Evolutionary conservation across 1,140 invertebrate genomes (phyloP), one percentile per base, ranked within the genome.

Genomic region (Nasonia longicornis): DNA sequence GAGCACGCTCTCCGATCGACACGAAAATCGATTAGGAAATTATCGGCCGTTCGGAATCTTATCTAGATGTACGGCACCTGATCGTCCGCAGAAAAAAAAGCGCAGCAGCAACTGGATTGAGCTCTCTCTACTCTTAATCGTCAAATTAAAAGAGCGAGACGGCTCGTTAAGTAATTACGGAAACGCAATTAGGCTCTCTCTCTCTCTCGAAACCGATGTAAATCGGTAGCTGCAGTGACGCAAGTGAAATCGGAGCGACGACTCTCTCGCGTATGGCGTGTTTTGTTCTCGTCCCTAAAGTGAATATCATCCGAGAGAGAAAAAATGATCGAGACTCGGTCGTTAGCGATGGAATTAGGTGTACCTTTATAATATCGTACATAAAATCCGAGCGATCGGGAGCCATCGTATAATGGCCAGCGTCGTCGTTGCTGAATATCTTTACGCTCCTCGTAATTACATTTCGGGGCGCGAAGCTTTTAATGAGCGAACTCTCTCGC

Each of bases 61-160:
- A 58, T 12, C 66, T 2, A 10, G 31, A 22, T 42, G 74, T 10
- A 16, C 20, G 16, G n/a, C 58, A 16, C 10, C 64, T 67, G n/a
- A 26, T 26, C 31, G 4, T 35, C 64, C 12, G 3, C 14, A 72
- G 71, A 26, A 38, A 26, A 26, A 69, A 69, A 35, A 38, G 35
- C 38, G 38, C 38, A 42, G 6, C 8, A 42, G 38, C 8, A 38
- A 8, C 35, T 2, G 52, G 26, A n/a, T 22, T 16, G 77, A 58
- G 48, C 38, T 10, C 26, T 71, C 35, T 42, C 38, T 10, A 20
- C 72, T 75, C 69, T 75, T 80, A 75, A 73, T 80, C 29, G 72
- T 45, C 26, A 64, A 80, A 80, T 80, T 80, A 75, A 80, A 29
- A 74, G 63, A 66, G 16, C 66, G n/a, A 80, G 63, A 80, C 48